phyloP scores from a whole-genome alignment of 2,888 invertebrate species.

The Sclerodermus sp. region DNA sequence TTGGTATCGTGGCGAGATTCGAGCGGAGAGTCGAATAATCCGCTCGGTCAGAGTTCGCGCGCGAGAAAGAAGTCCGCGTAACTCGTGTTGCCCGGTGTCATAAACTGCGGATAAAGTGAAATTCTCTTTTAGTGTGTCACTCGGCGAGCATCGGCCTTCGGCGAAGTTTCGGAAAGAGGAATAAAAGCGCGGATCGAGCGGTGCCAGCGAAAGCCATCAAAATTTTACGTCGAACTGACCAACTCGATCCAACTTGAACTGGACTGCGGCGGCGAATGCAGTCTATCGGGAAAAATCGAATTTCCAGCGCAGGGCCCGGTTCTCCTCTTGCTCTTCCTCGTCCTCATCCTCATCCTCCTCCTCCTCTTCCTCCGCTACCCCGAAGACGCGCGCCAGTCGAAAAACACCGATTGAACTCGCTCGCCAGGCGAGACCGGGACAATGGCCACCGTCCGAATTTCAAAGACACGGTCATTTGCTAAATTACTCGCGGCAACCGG shows the following conservation, averaged over 20 bases:
- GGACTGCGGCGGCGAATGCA: slow-evolving; percentile 2
- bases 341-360: too few relatives aligned
- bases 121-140: neutral
- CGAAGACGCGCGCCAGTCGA: too few relatives aligned
- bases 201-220: neutral
- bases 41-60: slow-evolving; percentile 1
- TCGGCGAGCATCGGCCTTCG: too few relatives aligned
- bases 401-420: too few relatives aligned
- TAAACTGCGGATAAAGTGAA: slow-evolving; percentile 9
- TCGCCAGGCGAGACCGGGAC: too few relatives aligned
- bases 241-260: neutral
- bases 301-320: too few relatives aligned
- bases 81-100: slow-evolving; percentile 21
- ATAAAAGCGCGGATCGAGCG: neutral
- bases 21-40: neutral
- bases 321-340: too few relatives aligned
- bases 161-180: too few relatives aligned
- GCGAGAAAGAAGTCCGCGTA: slow-evolving; percentile 20
- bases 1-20: neutral
- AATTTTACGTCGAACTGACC: slow-evolving; percentile 6
- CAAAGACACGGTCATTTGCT: too few relatives aligned
- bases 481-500: too few relatives aligned
- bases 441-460: too few relatives aligned
- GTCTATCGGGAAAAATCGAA: neutral
- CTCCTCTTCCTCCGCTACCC: too few relatives aligned